Evolutionary conservation across 2,888 invertebrate species (phyloP), one percentile per base, ranked within the genome.

Genomic region (Torymus auratus): DNA sequence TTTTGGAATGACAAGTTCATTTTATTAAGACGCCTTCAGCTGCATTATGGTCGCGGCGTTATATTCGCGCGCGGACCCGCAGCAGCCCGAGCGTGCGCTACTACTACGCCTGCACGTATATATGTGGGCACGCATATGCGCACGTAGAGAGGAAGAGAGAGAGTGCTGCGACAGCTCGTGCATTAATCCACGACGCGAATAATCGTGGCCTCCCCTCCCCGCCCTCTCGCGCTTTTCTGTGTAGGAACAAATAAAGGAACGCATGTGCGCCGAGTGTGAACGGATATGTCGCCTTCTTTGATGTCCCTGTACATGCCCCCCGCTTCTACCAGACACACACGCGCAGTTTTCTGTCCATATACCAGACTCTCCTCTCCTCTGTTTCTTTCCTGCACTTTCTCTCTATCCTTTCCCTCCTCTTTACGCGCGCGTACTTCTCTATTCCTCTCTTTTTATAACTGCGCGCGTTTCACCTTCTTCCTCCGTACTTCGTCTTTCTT

Each of bases 261-360:
- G 69, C 83, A 84, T 85, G 86, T 79, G 85, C 81, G 86, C 81
- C 85, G 86, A 89, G 90, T 89, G 90, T 88, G 88, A 89, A 90
- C 89, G 90, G 90, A 90, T 90, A 88, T 88, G 89, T 88, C 88
- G 88, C 88, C 81, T 87, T 86, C 89, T 90, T 90, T 90, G 89
- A 90, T 90, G 87, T 89, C 86, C 85, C 86, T 84, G 41, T 41
- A 28, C 7, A 7, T 41, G 41, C 7, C 1, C 7, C 41, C 41
- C 82, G 0, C 41, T 41, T 7, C 41, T 7, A 41, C 83, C 82
- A 80, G 82, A 78, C 81, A 82, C 65, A 41, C 69, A 55, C 80
- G 75, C 83, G 65, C 80, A 73, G 76, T 73, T 70, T 67, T 72
- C 83, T 81, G 78, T 83, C 58, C 11, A 58, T 58, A n/a, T 14